Base-by-base conservation (phyloP, 35 echinoderm and acorn worm genomes). In the Apostichopus japonicus region DNA sequence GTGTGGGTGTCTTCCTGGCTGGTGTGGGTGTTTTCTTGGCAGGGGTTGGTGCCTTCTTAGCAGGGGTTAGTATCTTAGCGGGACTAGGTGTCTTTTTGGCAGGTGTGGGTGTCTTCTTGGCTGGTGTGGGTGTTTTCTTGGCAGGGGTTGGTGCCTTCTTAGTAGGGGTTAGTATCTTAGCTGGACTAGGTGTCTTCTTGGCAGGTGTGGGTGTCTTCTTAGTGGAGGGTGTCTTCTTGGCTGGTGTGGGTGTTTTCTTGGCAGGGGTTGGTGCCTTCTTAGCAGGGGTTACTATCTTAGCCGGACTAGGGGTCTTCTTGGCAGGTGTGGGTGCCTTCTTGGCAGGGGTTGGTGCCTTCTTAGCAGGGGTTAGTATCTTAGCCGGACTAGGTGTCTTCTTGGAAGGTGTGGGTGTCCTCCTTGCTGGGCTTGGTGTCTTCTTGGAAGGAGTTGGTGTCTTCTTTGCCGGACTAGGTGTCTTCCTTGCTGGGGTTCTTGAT, bases 41-140 rank as follows among this genome's bases (percentile, higher is more conserved):
- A 53, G 77, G 33, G 24, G 88, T 77, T 0, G 58, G 14, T 24
- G 77, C 7, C 65, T 86, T 92, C 16, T 77, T 44, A n/a, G 72
- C n/a, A 16, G 87, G 52, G 54, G n/a, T n/a, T n/a, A n/a, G n/a
- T n/a, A n/a, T n/a, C n/a, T n/a, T n/a, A n/a, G n/a, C n/a, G n/a
- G n/a, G n/a, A n/a, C n/a, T n/a, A n/a, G 52, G 24, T 23, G 90
- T 83, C 33, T 83, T 95, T 53, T 75, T 93, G 33, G 77, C 54
- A 53, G 70, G 65, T 88, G 92, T 91, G 15, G 95, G 95, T 19
- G 95, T 77, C 73, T 93, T 96, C 77, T 96, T 96, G 22, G 19
- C 56, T 52, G 67, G 87, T 2, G 25, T 21, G 62, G 67, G 58
- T 72, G 44, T 10, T 10, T 77, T 55, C 22, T 86, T 59, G 19